Evolutionary conservation across 2,797 vertebrate species (phyloP), one percentile per base, ranked within the genome.

Genomic region (Crypturellus tataupa): DNA sequence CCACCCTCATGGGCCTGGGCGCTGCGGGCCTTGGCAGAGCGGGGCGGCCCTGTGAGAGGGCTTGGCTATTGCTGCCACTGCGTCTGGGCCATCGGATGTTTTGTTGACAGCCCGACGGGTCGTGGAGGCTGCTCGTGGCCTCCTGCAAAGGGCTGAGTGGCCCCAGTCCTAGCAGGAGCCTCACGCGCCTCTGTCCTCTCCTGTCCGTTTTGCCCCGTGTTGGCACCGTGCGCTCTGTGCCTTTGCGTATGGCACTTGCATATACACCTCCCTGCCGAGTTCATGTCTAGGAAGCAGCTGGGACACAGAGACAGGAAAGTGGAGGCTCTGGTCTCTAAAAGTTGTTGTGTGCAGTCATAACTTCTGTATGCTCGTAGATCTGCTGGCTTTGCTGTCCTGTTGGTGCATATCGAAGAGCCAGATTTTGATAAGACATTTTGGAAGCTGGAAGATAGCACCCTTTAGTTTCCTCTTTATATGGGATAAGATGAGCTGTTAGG

Each of bases 1-100:
- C 93, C 96, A 94, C 96, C 94, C 93, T 97, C 96, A 95, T 95
- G 94, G 95, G 88, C 87, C 94, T 88, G 72, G 97, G 97, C 97
- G 96, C 80, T 95, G 97, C 96, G 96, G 95, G 85, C 94, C 90
- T 51, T 86, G 92, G 95, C 94, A 71, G 79, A 82, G 72, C 81
- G 25, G 68, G 94, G 80, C 80, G 96, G 62, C 40, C 40, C 40
- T 81, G 80, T 70, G 68, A 94, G 93, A 93, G 79, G 56, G 55
- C 27, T 35, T n/a, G 40, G 40, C 21, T 87, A 85, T 89, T 97
- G 92, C 75, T 63, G 77, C 94, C 97, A 90, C 89, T 96, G 96
- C 49, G 90, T 37, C 76, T 7, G 2, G 93, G 94, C 80, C 35
- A 7, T 65, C 83, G 92, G 62, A 21, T 65, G 96, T 83, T 70